Conservation (phyloP, 2,888 invertebrate species). For the Lithophane leautieri region DNA sequence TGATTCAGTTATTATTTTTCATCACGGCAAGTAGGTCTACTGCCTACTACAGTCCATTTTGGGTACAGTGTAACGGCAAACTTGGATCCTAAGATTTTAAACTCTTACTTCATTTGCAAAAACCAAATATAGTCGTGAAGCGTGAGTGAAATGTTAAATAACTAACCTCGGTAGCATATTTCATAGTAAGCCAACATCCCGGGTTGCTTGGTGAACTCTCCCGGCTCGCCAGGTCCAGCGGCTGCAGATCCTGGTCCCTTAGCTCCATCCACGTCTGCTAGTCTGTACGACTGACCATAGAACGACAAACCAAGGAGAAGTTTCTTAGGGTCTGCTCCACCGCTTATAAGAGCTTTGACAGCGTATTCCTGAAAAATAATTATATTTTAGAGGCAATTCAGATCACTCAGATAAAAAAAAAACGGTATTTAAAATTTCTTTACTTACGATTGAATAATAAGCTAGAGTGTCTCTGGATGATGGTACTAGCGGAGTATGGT, state of each 20-base stretch:
- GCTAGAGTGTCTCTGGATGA: conserved; percentile 92
- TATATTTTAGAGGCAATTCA: background rate
- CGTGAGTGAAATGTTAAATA: background rate
- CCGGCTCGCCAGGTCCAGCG: conserved; percentile 94
- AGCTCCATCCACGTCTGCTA: conserved; percentile 85
- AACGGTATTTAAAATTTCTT: fast-evolving
- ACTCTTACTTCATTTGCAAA: background rate
- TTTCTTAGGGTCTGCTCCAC: conserved; percentile 95
- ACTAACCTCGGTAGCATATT: conserved; percentile 92
- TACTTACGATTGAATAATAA: conserved; percentile 94
- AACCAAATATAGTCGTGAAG: background rate
- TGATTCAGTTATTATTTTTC: background rate
- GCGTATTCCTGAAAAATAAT: conserved; percentile 92
- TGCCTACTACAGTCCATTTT: background rate
- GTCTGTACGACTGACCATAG: conserved; percentile 96
- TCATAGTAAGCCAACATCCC: conserved; percentile 97
- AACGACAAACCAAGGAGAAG: conserved; percentile 95
- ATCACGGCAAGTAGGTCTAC: background rate
- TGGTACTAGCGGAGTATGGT: conserved; percentile 94
- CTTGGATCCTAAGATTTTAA: background rate
- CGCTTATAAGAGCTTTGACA: conserved; percentile 93
- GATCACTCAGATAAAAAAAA: background rate
- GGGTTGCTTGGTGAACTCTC: conserved; percentile 95
- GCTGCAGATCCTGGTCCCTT: conserved; percentile 91
- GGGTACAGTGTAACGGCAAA: background rate